A percentile compares a stretch with the other conserved stretches of the same genome.
These are phyloP conservation scores for Nephrotoma flavescens DNA, from an alignment of 2,888 invertebrate species.

Conservation along the genomic window DNA sequence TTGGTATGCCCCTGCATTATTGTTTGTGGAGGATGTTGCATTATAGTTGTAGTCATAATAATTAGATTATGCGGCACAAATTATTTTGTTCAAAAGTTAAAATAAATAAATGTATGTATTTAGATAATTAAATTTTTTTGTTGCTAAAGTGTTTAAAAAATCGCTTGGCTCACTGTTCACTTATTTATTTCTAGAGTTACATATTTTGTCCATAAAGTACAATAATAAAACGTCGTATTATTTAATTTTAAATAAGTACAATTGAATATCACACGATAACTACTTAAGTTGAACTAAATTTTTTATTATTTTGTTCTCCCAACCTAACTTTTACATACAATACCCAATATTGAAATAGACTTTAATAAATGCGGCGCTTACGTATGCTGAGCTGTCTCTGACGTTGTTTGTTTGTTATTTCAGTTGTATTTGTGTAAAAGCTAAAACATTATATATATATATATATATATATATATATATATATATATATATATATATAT, in stretches of 20 bases:
- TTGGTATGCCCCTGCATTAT: background rate
- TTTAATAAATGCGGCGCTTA: background rate
- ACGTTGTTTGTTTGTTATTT: background rate
- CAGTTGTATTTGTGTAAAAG: background rate
- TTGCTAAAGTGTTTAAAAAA: background rate
- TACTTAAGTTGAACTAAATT: background rate
- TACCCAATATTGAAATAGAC: background rate
- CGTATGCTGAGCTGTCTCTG: background rate
- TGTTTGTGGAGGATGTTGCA: conserved; percentile 24
- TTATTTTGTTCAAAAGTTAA: background rate
- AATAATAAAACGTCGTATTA: background rate
- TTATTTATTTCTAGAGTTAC: background rate
- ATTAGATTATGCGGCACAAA: background rate
- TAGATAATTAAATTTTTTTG: background rate
- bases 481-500: no score
- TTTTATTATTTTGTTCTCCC: background rate
- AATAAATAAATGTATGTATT: background rate
- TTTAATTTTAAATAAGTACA: background rate
- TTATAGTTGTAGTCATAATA: conserved; percentile 31
- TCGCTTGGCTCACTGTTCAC: background rate
- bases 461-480: no score
- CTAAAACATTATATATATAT: no score
- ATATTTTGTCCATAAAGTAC: background rate
- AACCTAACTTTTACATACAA: background rate
- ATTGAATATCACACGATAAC: background rate